Conservation (phyloP, 2,888 invertebrate species). For the Prosopocoilus inquinatus region DNA sequence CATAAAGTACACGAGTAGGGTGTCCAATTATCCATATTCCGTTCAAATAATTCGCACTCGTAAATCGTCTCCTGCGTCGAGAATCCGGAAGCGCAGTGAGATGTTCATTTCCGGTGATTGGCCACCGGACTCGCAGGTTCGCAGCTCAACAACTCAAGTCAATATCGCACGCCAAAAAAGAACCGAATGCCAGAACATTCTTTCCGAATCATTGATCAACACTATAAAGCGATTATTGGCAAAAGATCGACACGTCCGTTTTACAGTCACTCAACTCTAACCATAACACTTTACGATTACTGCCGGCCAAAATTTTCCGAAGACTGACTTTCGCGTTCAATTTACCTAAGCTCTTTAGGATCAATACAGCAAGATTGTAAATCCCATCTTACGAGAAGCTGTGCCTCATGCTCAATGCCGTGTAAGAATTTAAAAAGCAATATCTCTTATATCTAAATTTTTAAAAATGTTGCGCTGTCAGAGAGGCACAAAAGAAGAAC, state of each 20-base stretch:
- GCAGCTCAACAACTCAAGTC: slow-evolving; percentile 2
- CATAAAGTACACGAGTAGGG: background rate
- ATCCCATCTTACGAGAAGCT: too few species aligned
- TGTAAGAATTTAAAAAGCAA: too few species aligned
- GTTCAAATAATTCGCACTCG: slow-evolving; percentile 20
- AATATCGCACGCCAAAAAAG: background rate
- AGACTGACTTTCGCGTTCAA: too few species aligned
- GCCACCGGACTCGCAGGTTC: background rate
- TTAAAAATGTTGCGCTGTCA: too few species aligned
- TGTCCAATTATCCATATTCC: slow-evolving; percentile 12
- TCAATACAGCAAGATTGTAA: too few species aligned
- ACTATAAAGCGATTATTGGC: slow-evolving; percentile 5
- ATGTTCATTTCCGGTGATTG: slow-evolving; percentile 23
- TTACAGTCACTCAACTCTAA: background rate
- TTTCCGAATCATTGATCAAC: slow-evolving; percentile 4
- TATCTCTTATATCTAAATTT: too few species aligned
- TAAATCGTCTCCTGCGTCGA: slow-evolving; percentile 15
- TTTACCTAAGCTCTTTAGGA: too few species aligned
- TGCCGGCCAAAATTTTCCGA: background rate
- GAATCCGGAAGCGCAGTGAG: slow-evolving; percentile 11
- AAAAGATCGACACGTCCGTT: slow-evolving; percentile 2
- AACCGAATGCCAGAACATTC: background rate
- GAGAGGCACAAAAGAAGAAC: too few species aligned
- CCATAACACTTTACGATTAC: slow-evolving; percentile 1
- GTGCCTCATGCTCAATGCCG: too few species aligned